A percentile compares a stretch with the other conserved stretches of the same genome.
These are phyloP conservation scores for Keiferia lycopersicella DNA, from an alignment of 2,888 invertebrate genomes.

Conservation along the genomic window DNA sequence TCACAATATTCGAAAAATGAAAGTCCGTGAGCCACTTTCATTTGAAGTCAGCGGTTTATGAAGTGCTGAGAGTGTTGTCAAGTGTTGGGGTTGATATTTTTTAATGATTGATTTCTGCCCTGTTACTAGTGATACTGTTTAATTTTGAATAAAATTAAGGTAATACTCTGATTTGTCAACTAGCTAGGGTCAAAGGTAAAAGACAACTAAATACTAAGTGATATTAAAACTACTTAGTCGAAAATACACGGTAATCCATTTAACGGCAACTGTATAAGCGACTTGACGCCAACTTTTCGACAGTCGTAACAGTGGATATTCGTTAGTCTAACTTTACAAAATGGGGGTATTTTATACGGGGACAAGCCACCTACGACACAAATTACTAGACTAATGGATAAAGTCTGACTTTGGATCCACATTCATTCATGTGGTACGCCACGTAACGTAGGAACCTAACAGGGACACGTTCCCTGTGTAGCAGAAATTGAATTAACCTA, in stretches of 20 bases:
- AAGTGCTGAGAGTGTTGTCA: constrained; percentile 47
- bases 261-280: constrained; percentile 30
- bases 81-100: constrained; percentile 48
- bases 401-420: constrained; percentile 8
- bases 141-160: not conserved
- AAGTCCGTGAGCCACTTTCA: constrained; percentile 37
- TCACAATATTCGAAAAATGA: constrained; percentile 31
- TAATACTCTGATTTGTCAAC: not conserved
- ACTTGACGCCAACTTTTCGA: constrained; percentile 42
- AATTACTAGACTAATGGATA: constrained; percentile 4
- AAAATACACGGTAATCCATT: constrained; percentile 43
- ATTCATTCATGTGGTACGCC: not conserved
- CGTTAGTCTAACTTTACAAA: constrained; percentile 48
- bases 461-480: no score
- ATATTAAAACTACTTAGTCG: constrained; percentile 25
- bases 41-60: constrained; percentile 43
- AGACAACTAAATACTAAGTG: not conserved
- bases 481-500: no score
- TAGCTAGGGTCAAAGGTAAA: not conserved
- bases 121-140: no score
- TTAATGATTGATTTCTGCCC: not conserved
- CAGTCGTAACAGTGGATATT: constrained; percentile 47
- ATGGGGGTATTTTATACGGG: constrained; percentile 42
- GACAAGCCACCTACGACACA: constrained; percentile 30
- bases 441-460: not conserved